Base-by-base conservation (phyloP, 2,888 invertebrate species). In the Endotricha flammealis region DNA sequence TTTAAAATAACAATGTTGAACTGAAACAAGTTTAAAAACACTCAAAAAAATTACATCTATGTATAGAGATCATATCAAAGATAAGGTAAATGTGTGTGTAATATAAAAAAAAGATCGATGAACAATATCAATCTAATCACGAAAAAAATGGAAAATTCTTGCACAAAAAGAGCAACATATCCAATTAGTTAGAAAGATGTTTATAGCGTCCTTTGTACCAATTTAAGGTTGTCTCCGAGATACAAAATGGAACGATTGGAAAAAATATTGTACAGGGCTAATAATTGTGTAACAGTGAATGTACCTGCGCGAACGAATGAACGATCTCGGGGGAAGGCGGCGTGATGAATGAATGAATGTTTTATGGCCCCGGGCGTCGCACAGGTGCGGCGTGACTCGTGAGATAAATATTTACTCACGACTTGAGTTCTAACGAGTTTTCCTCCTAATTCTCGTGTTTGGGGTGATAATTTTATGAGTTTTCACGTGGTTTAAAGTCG, bases 271-370 rank as follows among this genome's bases (percentile, higher is more conserved):
- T 20, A 12, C 17, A 12, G 17, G 23, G 30, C 24, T 36, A 30
- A 25, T 36, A 24, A 30, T 29, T 12, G 22, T n/a, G n/a, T n/a
- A n/a, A n/a, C n/a, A n/a, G n/a, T n/a, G 6, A 20, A 20, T 20
- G 20, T 20, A 20, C 20, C n/a, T 20, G 20, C 16, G 16, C 20
- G 20, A 20, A 20, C 16, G 50, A 48, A 45, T 48, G 62, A 58
- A 56, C 52, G 49, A 39, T 55, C 58, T 43, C 54, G 12, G 12
- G 50, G 44, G 64, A 48, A 36, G 39, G 24, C 25, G 32, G 52
- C 52, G 51, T 59, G 60, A 64, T 67, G 64, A 66, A 55, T 53
- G 52, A 63, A 53, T 65, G 57, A 66, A 63, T 67, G 56, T 57
- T 63, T 62, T 57, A 66, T 59, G 51, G 49, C 46, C 49, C 41